Conservation (phyloP, 2,888 invertebrate species). For the Thecocarcelia acutangulata region DNA sequence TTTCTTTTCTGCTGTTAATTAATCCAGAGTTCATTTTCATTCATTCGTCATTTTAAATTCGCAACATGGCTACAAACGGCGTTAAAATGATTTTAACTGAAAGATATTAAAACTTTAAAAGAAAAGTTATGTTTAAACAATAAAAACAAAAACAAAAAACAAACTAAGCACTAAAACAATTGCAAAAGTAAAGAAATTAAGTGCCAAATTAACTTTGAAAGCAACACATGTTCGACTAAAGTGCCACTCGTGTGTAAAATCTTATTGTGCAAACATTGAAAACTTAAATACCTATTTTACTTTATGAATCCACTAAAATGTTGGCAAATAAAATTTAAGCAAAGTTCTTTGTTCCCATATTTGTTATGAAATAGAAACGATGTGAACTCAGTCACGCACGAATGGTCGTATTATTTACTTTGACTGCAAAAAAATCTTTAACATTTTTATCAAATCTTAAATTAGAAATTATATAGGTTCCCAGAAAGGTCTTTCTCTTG, state of each 20-base stretch:
- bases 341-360: constrained; percentile 16
- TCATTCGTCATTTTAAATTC: constrained; percentile 20
- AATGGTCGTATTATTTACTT: too few species aligned
- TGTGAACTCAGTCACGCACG: too few species aligned
- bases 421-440: too few species aligned
- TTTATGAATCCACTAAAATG: constrained; percentile 36
- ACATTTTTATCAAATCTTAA: too few species aligned
- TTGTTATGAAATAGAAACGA: too few species aligned
- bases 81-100: constrained; percentile 6
- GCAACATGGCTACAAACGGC: constrained; percentile 3
- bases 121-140: constrained; percentile 36
- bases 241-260: constrained; percentile 17
- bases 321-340: constrained; percentile 26
- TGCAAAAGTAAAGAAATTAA: constrained; percentile 26
- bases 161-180: neutral
- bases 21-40: constrained; percentile 51
- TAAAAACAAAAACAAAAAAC: constrained; percentile 4
- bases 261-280: constrained; percentile 45
- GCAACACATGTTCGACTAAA: constrained; percentile 12
- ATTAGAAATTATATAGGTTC: too few species aligned
- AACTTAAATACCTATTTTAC: constrained; percentile 13
- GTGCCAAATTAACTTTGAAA: constrained; percentile 23
- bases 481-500: too few species aligned
- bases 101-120: constrained; percentile 27
- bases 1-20: constrained; percentile 28